Evolutionary conservation across 2,888 invertebrate genomes (phyloP).

Genomic region (Cheilosia grossa): DNA sequence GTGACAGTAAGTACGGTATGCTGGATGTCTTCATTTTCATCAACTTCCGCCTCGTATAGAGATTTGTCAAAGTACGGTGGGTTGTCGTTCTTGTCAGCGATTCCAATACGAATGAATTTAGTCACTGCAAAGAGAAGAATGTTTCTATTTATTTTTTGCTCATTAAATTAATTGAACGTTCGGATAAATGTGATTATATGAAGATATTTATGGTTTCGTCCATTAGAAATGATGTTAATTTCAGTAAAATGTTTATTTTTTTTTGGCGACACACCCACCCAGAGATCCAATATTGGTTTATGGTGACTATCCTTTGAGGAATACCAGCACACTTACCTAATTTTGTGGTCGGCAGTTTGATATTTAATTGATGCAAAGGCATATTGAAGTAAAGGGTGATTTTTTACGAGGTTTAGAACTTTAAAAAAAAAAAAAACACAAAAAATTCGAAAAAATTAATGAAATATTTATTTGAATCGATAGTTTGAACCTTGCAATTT

Average conservation of each 20-base stretch:
- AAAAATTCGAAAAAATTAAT: too few species aligned
- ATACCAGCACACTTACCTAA: too few species aligned
- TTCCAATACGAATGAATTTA: conserved; percentile 98
- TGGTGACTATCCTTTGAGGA: background rate
- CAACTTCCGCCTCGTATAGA: conserved; percentile 97
- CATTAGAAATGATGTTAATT: conserved; percentile 10
- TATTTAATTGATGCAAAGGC: background rate
- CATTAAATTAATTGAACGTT: conserved; percentile 16
- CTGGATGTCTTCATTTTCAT: conserved; percentile 98
- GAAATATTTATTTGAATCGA: too few species aligned
- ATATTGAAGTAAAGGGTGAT: background rate
- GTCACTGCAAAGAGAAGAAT: conserved; percentile 89
- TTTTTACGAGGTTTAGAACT: too few species aligned
- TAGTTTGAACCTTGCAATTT: too few species aligned
- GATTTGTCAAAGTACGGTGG: conserved; percentile 99
- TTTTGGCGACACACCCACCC: background rate
- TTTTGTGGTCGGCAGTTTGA: background rate
- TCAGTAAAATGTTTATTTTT: conserved; percentile 21
- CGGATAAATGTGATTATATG: conserved; percentile 1
- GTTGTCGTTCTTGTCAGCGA: conserved; percentile 99
- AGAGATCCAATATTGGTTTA: background rate
- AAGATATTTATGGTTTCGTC: background rate
- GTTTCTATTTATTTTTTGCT: background rate
- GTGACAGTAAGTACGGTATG: conserved; percentile 98
- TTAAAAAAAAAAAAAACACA: too few species aligned